Conservation (phyloP, 2,797 vertebrate genomes). For the Sparidentex hasta region DNA sequence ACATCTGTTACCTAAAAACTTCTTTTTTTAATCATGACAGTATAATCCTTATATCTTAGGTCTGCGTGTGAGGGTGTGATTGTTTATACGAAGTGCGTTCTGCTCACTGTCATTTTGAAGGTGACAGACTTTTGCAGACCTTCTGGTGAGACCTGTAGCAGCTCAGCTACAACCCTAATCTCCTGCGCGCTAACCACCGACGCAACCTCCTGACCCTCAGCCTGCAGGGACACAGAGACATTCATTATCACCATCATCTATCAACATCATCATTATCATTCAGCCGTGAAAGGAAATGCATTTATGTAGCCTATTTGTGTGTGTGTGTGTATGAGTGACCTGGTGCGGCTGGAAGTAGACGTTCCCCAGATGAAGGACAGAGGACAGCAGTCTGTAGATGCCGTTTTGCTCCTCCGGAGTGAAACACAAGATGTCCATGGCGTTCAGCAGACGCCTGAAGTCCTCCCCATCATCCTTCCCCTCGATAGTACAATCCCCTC, state of each 20-base stretch:
- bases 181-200: conserved; percentile 92
- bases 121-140: conserved; percentile 94
- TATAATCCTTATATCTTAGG: background rate
- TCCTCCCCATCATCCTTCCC: conserved; percentile 93
- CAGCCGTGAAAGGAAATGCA: conserved; percentile 39
- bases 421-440: conserved; percentile 95
- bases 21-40: background rate
- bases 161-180: conserved; percentile 93
- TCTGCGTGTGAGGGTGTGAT: background rate
- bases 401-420: conserved; percentile 91
- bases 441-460: conserved; percentile 91
- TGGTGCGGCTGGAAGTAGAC: conserved; percentile 91
- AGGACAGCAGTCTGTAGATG: conserved; percentile 95
- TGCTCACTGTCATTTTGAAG: conserved; percentile 93
- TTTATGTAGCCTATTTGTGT: conserved; percentile 7
- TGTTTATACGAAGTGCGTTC: conserved; percentile 5
- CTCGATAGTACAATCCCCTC: conserved; percentile 92
- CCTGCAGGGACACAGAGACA: conserved; percentile 75
- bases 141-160: conserved; percentile 94
- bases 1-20: conserved; percentile 37
- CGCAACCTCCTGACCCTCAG: conserved; percentile 92
- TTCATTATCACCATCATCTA: conserved; percentile 43
- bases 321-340: conserved; percentile 59
- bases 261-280: conserved; percentile 56
- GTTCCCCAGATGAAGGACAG: conserved; percentile 95